Percentiles rank a stretch among this genome's conserved stretches.
Conservation (phyloP, 2,888 invertebrate species). For the Acrobasis suavella region DNA sequence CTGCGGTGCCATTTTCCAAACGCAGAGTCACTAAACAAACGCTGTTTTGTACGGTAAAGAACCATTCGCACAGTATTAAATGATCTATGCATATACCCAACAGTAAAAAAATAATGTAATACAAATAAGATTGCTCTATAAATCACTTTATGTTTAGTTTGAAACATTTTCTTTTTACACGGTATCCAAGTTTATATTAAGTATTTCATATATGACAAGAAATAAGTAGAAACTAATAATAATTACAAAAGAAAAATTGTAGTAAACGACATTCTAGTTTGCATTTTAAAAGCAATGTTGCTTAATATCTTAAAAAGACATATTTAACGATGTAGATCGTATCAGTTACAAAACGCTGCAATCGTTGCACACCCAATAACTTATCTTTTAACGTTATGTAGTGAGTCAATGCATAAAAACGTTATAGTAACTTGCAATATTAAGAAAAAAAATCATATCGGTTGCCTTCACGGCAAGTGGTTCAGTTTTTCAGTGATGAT, state of each 20-base stretch:
- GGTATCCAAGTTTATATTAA: too few species aligned
- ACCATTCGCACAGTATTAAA: too few species aligned
- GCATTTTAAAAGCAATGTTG: not conserved
- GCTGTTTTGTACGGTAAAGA: too few species aligned
- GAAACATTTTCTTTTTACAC: too few species aligned
- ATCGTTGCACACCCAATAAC: slow-evolving; percentile 2
- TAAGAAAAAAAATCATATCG: not conserved
- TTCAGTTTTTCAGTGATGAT: slow-evolving; percentile 30
- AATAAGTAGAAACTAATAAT: not conserved
- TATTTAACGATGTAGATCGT: not conserved
- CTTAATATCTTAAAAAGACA: slow-evolving; percentile 1
- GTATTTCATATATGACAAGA: too few species aligned
- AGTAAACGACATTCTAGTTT: slow-evolving; percentile 4
- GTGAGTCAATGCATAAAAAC: slow-evolving; percentile 2
- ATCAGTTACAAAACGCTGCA: slow-evolving; percentile 11
- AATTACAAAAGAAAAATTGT: not conserved
- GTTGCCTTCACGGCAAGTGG: slow-evolving; percentile 41
- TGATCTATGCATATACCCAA: too few species aligned
- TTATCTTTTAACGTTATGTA: slow-evolving; percentile 3
- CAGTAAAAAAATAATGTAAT: too few species aligned
- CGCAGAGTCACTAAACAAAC: too few species aligned
- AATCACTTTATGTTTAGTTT: too few species aligned
- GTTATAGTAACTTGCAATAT: slow-evolving; percentile 1
- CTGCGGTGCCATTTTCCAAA: too few species aligned
- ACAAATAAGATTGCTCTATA: too few species aligned